Conservation (phyloP, 2,113 vertebrate genomes). For the Trichomycterus rosablanca region DNA sequence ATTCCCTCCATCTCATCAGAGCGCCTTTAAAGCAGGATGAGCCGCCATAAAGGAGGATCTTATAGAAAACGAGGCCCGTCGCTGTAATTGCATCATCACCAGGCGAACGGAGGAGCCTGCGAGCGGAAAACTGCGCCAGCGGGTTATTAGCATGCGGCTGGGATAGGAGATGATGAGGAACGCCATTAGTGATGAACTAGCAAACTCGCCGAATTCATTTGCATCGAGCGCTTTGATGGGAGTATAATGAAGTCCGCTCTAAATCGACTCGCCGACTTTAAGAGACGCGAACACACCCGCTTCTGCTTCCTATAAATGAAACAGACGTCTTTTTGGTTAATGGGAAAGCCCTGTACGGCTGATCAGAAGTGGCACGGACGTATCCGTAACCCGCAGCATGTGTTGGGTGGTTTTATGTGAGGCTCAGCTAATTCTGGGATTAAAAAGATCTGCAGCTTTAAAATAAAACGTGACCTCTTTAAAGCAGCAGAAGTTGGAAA, state of each 20-base stretch:
- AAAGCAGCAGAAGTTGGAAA: constrained; percentile 1
- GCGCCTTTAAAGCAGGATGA: constrained; percentile 32
- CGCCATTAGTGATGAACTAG: constrained; percentile 65
- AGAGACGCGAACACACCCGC: constrained; percentile 15
- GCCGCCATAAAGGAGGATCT: constrained; percentile 32
- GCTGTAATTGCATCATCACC: constrained; percentile 56
- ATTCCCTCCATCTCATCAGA: no score
- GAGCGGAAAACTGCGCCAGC: constrained; percentile 42
- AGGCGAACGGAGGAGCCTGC: constrained; percentile 42
- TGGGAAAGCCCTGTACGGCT: background rate
- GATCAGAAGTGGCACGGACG: background rate
- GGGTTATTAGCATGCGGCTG: constrained; percentile 59
- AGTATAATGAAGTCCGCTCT: constrained; percentile 57
- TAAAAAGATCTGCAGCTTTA: constrained; percentile 30
- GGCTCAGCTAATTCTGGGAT: constrained; percentile 26
- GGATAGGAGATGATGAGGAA: constrained; percentile 58
- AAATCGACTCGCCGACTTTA: constrained; percentile 48
- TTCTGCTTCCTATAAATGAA: background rate
- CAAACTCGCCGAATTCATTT: constrained; percentile 58
- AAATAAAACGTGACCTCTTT: background rate
- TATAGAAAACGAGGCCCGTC: constrained; percentile 56
- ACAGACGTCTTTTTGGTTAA: background rate
- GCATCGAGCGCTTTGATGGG: constrained; percentile 58
- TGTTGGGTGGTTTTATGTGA: constrained; percentile 12
- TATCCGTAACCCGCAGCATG: constrained; percentile 16